Evolutionary conservation across 2,113 vertebrate species (phyloP).

Genomic region (Pholis gunnellus): DNA sequence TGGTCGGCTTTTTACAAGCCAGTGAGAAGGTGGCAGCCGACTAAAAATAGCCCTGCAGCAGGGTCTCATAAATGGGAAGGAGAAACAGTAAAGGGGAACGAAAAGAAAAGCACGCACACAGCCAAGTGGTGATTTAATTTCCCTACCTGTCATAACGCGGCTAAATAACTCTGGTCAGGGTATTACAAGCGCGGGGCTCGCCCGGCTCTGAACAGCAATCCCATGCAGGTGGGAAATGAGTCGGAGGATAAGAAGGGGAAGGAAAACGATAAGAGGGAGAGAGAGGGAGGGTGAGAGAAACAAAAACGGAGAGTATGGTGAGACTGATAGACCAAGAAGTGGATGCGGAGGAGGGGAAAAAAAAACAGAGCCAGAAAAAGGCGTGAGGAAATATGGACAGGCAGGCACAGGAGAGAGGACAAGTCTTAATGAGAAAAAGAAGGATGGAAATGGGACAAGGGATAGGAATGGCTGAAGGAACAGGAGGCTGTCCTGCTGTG

Average conservation of each 20-base stretch:
- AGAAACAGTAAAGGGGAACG: conserved; percentile 68
- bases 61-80: conserved; percentile 70
- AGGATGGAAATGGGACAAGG: conserved; percentile 51
- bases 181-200: conserved; percentile 65
- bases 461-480: conserved; percentile 36
- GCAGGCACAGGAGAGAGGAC: conserved; percentile 21
- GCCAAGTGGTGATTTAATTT: conserved; percentile 78
- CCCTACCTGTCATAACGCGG: conserved; percentile 71
- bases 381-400: conserved; percentile 26
- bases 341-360: neutral
- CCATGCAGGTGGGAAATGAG: conserved; percentile 74
- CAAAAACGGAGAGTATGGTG: conserved; percentile 38
- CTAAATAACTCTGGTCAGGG: conserved; percentile 79
- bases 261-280: conserved; percentile 47
- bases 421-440: conserved; percentile 58
- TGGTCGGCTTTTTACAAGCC: conserved; percentile 65
- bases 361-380: conserved; percentile 7
- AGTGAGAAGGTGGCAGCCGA: conserved; percentile 64
- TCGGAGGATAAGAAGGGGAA: conserved; percentile 32
- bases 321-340: conserved; percentile 44
- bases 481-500: conserved; percentile 50
- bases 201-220: conserved; percentile 64
- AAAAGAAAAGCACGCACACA: conserved; percentile 59
- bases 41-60: conserved; percentile 78
- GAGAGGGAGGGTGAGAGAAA: conserved; percentile 22